A percentile compares a stretch with the other conserved stretches of the same genome.
phyloP scores from a whole-genome alignment of 2,797 vertebrate genomes.

The Sternotherus odoratus region DNA sequence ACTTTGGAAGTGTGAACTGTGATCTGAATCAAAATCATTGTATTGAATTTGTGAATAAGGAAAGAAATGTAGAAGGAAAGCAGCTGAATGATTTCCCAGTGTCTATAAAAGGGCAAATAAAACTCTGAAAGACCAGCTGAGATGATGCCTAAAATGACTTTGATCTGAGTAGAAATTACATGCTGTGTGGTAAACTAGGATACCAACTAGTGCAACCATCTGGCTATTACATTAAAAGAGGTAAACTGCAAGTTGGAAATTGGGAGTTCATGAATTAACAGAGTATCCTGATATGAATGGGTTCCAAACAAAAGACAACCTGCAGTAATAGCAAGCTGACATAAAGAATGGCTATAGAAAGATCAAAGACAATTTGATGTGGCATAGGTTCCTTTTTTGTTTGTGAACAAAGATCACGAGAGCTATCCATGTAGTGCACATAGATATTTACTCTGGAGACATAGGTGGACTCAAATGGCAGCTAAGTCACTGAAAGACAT shows the following conservation, averaged over 20 bases:
- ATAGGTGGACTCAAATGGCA: background rate
- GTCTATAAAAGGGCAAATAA: background rate
- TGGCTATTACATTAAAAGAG: background rate
- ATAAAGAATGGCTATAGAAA: background rate
- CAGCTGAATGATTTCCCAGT: background rate
- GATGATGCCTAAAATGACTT: background rate
- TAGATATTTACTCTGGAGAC: background rate
- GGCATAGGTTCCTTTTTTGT: background rate
- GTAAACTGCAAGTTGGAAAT: background rate
- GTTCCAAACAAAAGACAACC: background rate
- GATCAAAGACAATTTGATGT: background rate
- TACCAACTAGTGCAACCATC: rapidly evolving
- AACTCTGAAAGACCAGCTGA: background rate
- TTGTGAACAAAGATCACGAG: background rate
- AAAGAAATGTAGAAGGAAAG: background rate
- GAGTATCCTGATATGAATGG: background rate
- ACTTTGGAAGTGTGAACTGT: background rate
- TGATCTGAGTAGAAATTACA: background rate
- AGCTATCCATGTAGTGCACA: background rate
- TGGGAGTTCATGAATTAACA: background rate
- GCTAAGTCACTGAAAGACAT: background rate
- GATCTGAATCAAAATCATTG: background rate
- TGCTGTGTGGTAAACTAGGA: background rate
- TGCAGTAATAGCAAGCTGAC: background rate
- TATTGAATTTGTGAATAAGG: background rate